phyloP scores from a whole-genome alignment of 2,797 vertebrate genomes.

The Gouania willdenowi region DNA sequence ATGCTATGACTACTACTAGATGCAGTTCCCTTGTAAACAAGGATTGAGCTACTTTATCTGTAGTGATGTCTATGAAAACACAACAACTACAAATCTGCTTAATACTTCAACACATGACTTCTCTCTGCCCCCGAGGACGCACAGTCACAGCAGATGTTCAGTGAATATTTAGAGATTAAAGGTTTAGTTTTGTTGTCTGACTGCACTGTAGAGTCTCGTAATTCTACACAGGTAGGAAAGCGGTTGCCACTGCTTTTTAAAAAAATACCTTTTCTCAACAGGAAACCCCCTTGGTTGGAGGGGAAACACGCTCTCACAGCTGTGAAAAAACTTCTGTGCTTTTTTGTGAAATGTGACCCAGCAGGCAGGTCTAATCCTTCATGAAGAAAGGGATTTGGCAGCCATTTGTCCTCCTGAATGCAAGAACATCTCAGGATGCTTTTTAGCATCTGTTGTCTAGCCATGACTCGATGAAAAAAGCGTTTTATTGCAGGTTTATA shows the following conservation, averaged over 20 bases:
- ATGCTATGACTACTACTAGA: no score
- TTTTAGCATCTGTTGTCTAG: no score
- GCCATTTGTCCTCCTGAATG: no score
- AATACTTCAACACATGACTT: neutral
- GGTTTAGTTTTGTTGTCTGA: neutral
- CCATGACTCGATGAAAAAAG: no score
- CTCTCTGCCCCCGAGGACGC: neutral
- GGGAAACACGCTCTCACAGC: neutral
- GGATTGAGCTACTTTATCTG: no score
- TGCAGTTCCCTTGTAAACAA: no score
- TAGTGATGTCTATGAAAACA: neutral
- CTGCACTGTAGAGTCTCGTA: constrained; percentile 3
- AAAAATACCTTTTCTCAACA: constrained; percentile 1
- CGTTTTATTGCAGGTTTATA: no score
- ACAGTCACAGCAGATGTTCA: neutral
- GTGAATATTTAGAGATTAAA: constrained; percentile 1
- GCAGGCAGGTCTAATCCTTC: no score
- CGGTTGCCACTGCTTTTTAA: neutral
- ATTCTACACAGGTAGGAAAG: constrained; percentile 4
- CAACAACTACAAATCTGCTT: neutral
- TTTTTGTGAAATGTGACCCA: no score
- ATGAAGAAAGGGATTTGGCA: no score
- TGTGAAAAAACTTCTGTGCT: neutral
- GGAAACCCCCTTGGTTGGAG: no score
- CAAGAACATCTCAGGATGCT: no score